phyloP scores from a whole-genome alignment of 2,113 vertebrate genomes.

The Larimichthys crocea region DNA sequence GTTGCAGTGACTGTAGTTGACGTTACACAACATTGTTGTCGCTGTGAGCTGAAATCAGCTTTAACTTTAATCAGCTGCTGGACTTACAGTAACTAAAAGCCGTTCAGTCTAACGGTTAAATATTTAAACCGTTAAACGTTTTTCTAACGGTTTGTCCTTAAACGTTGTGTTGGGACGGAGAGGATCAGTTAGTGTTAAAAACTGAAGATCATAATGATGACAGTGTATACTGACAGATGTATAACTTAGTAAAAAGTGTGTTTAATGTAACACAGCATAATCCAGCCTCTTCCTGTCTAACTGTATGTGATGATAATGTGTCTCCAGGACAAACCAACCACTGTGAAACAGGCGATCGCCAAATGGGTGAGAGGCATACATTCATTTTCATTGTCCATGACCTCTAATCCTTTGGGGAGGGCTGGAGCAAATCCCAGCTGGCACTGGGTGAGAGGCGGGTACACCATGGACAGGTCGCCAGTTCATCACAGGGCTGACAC shows the following conservation, averaged over 20 bases:
- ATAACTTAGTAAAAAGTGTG: neutral
- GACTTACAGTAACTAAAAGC: too few relatives aligned
- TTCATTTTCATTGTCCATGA: too few relatives aligned
- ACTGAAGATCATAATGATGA: neutral
- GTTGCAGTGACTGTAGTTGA: neutral
- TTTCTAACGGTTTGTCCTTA: neutral
- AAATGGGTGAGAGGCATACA: conserved; percentile 90
- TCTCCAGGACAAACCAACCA: conserved; percentile 93
- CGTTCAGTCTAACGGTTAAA: conserved; percentile 9
- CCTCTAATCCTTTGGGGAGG: too few relatives aligned
- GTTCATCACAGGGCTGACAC: too few relatives aligned
- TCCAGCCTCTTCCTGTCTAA: conserved; percentile 10
- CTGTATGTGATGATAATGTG: conserved; percentile 3
- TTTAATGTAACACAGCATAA: neutral
- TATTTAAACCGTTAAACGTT: too few relatives aligned
- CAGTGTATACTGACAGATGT: neutral
- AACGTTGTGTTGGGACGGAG: neutral
- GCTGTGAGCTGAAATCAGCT: conserved; percentile 33
- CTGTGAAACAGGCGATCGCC: conserved; percentile 92
- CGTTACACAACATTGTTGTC: neutral
- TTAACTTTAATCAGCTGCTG: conserved; percentile 48
- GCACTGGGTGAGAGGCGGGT: too few relatives aligned
- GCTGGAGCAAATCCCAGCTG: too few relatives aligned
- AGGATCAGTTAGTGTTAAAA: too few relatives aligned
- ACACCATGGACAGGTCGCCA: too few relatives aligned